Evolutionary conservation across 2,888 invertebrate species (phyloP), one percentile per base, ranked within the genome.

Genomic region (Meteorus colon): DNA sequence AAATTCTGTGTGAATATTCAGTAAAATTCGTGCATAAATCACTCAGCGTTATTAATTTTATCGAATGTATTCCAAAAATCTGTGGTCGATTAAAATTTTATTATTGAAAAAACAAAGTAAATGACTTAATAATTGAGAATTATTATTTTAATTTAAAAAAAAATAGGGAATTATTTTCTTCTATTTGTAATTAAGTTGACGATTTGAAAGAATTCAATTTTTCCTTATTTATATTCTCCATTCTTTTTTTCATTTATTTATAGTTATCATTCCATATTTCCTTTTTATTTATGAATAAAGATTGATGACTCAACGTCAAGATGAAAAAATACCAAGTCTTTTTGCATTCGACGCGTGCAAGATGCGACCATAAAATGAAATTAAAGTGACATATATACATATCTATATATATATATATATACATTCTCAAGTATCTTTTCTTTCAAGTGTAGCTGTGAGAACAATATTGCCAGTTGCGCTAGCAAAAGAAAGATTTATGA

Each of bases 21-120:
- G 78, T 78, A 78, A 62, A 41, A 37, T 27, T 73, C 16, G 27
- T 48, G 70, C 75, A 75, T 79, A 77, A 79, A 80, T 80, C 77
- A 76, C 75, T 19, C 5, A 4, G 75, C 76, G 63, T 76, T 75
- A 80, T 81, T 78, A 77, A 78, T 77, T 80, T 78, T 78, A 41
- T 59, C 68, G n/a, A 51, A 76, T 55, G 6, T 6, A 65, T 65
- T 41, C 41, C 10, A 2, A 55, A 73, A 78, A 77, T 79, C 78
- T 29, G 62, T 59, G 3, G 29, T 5, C 4, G 34, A 48, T n/a
- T 24, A 62, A 41, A 45, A 34, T 24, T 24, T 24, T 24, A 24
- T 24, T 24, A 24, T 24, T 24, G 1, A 24, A 24, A 24, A 24
- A 1, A n/a, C n/a, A n/a, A 24, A 24, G 24, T 24, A 24, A 24